Conservation (phyloP, 2,797 vertebrate species). For the Silurus lanzhouensis region DNA sequence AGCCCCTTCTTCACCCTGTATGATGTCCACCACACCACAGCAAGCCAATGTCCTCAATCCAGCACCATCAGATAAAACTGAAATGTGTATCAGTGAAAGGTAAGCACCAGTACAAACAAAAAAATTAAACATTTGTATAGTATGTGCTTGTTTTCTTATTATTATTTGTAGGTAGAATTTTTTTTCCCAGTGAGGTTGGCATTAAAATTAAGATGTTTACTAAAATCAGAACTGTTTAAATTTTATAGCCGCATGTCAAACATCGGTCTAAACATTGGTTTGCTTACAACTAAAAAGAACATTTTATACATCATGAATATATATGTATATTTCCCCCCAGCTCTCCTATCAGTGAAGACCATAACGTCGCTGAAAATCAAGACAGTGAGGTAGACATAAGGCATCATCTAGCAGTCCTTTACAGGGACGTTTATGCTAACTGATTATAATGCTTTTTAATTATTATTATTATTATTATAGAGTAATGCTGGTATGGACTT, state of each 20-base stretch:
- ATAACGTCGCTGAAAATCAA: slow-evolving; percentile 55
- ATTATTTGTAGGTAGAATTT: background rate
- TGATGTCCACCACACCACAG: slow-evolving; percentile 41
- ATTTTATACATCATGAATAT: background rate
- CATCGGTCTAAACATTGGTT: background rate
- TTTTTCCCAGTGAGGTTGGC: background rate
- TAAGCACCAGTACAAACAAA: slow-evolving; percentile 1
- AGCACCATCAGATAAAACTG: background rate
- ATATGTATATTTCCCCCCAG: slow-evolving; percentile 3
- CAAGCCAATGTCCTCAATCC: slow-evolving; percentile 37
- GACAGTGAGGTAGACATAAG: slow-evolving; percentile 65
- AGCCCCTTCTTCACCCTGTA: slow-evolving; percentile 15
- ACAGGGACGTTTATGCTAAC: background rate
- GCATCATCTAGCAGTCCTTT: background rate
- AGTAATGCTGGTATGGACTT: slow-evolving; percentile 68
- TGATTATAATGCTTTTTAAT: background rate
- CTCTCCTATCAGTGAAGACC: slow-evolving; percentile 18
- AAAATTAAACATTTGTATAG: background rate
- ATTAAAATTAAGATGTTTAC: no score
- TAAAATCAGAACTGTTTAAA: background rate
- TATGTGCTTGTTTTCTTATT: background rate
- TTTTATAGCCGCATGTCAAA: background rate
- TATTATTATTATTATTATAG: slow-evolving; percentile 47
- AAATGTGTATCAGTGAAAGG: slow-evolving; percentile 2
- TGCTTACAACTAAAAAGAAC: background rate